phyloP scores from a whole-genome alignment of 2,797 vertebrate genomes.

The Chrosomus eos region DNA sequence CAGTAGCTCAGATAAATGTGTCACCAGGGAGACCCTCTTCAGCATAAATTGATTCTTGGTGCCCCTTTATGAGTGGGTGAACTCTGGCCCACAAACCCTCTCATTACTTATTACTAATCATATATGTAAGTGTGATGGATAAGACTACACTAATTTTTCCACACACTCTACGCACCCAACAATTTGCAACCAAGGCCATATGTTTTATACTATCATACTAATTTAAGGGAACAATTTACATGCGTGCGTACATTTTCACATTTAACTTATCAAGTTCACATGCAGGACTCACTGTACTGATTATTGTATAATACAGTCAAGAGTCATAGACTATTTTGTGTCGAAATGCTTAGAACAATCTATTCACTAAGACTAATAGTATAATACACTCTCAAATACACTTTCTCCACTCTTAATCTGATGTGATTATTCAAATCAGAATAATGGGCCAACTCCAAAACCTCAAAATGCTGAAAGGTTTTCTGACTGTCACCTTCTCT shows the following conservation, averaged over 20 bases:
- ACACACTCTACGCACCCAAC: background rate
- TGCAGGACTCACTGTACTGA: background rate
- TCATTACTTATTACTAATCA: background rate
- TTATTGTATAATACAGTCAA: background rate
- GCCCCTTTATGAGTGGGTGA: background rate
- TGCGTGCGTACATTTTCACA: background rate
- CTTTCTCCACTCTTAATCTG: background rate
- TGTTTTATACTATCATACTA: background rate
- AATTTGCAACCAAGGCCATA: background rate
- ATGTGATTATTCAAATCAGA: background rate
- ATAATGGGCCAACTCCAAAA: background rate
- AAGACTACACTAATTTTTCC: background rate
- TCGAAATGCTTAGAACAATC: background rate
- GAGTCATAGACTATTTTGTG: background rate
- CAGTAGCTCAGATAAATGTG: background rate
- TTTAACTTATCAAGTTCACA: background rate
- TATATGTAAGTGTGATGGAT: background rate
- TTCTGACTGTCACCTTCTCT: background rate
- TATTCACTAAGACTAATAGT: no score
- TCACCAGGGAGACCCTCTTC: background rate
- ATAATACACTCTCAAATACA: background rate
- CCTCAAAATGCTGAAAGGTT: background rate
- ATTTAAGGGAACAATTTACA: background rate
- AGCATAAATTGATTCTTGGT: conserved; percentile 12
- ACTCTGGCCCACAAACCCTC: background rate